Conservation (phyloP, 2,888 invertebrate genomes). For the Octonoba sinensis region DNA sequence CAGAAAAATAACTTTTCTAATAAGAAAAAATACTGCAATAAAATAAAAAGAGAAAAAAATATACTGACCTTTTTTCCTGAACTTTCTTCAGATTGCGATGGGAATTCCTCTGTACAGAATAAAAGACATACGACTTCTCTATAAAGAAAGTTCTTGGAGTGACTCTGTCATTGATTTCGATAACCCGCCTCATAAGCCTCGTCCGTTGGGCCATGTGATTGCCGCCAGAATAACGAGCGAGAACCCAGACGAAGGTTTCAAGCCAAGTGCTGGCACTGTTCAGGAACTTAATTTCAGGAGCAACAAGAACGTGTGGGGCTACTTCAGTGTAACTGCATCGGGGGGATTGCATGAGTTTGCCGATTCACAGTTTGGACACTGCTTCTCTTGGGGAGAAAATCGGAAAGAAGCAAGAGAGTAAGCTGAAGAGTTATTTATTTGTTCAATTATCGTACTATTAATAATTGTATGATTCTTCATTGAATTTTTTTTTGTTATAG, state of each 20-base stretch:
- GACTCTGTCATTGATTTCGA: slow-evolving; percentile 88
- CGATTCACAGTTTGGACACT: slow-evolving; percentile 99
- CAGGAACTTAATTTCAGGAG: slow-evolving; percentile 98
- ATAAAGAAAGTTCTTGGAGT: slow-evolving; percentile 94
- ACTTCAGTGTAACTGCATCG: slow-evolving; percentile 97
- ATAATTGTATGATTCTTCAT: background rate
- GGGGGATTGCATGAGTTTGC: slow-evolving; percentile 99
- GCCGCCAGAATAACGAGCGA: slow-evolving; percentile 98
- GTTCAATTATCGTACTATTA: background rate
- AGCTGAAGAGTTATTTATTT: slow-evolving; percentile 68
- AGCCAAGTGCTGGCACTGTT: slow-evolving; percentile 96
- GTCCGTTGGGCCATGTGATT: slow-evolving; percentile 97
- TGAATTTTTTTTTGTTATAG: background rate
- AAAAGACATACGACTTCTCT: slow-evolving; percentile 93
- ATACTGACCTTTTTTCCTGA: too few species aligned
- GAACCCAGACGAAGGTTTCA: slow-evolving; percentile 99
- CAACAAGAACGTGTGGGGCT: slow-evolving; percentile 99
- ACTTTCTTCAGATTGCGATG: slow-evolving; percentile 86
- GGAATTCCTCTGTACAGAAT: slow-evolving; percentile 94
- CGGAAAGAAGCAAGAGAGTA: slow-evolving; percentile 91
- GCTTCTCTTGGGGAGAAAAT: slow-evolving; percentile 99
- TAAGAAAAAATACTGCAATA: too few species aligned
- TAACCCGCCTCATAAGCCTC: slow-evolving; percentile 85
- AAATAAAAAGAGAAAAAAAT: too few species aligned
- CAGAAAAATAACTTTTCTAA: too few species aligned